Evolutionary conservation across 37 sponge, comb jelly and placozoan species (phyloP), one percentile per base, ranked within the genome.

Genomic region (Aplysina aerophoba): DNA sequence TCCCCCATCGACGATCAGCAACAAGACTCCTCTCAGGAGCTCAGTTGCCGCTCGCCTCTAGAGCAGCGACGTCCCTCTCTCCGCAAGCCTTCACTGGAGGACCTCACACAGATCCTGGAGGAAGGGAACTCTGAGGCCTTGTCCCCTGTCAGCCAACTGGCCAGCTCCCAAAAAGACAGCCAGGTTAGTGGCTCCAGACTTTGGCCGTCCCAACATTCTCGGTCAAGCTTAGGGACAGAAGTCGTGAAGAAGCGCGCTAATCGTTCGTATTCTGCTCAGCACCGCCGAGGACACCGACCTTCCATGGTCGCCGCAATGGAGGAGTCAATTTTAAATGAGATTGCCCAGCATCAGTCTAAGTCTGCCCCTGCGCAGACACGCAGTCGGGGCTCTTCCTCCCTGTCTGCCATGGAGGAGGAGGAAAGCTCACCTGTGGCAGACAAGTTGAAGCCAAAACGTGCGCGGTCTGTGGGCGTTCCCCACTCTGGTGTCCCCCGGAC

Each of bases 21-120:
- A 34, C 73, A 30, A 11, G 37, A 19, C 4, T 71, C 73, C 73
- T 71, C 73, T 5, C 36, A 2, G 13, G n/a, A 25, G 4, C 73
- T 27, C 15, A 67, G 22, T 27, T 20, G 19, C 59, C 15, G 59
- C 59, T 14, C 22, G n/a, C 27, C 27, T 14, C 59, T 19, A 58
- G 59, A n/a, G 4, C 35, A 24, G 53, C 44, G 78, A 14, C 35
- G 40, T 1, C 24, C 22, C 22, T 75, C 78, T 4, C 44, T 75
- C 24, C 78, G 78, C 1, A 75, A 75, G 53, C 54, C 44, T 31
- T 75, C 78, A 13, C 78, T 75, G 8, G 78, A 75, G 25, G 78
- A 75, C 14, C 78, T 75, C 21, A 75, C 78, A 24, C 78, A 44
- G n/a, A 14, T 75, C 1, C 41, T 40, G 15, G 71, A 34, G 4